A percentile compares a stretch with the other conserved stretches of the same genome.
Evolutionary conservation across 2,113 vertebrate species (phyloP).

Genomic region (Ophthalmolycus amberensis): DNA sequence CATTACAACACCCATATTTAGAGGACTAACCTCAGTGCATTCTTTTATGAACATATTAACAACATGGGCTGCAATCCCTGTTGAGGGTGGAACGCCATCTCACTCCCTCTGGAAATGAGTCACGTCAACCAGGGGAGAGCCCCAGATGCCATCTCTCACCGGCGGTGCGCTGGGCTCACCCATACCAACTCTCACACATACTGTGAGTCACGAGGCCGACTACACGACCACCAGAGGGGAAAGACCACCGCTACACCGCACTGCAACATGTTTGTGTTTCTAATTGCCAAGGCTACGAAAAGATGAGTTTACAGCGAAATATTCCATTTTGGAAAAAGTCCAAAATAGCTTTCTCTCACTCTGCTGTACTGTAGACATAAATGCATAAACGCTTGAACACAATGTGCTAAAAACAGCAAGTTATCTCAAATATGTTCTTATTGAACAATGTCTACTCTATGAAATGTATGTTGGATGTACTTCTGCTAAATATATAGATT

Average conservation of each 20-base stretch:
- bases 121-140: slow-evolving; percentile 71
- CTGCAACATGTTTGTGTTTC: slow-evolving; percentile 58
- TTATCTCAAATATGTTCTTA: neutral
- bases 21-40: neutral
- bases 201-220: slow-evolving; percentile 55
- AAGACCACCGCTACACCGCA: slow-evolving; percentile 31
- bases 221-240: slow-evolving; percentile 16
- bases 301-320: neutral
- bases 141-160: slow-evolving; percentile 43
- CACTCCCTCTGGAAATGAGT: slow-evolving; percentile 63
- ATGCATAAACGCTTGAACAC: neutral
- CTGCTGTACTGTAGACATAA: neutral
- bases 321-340: neutral
- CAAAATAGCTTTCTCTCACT: neutral
- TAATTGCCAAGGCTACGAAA: slow-evolving; percentile 62
- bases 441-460: neutral
- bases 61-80: slow-evolving; percentile 9
- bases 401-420: neutral
- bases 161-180: slow-evolving; percentile 18
- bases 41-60: slow-evolving; percentile 13
- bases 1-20: slow-evolving; percentile 30
- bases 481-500: neutral
- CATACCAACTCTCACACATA: slow-evolving; percentile 51
- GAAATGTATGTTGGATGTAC: neutral
- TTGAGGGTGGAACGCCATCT: slow-evolving; percentile 28